These are phyloP conservation scores for Aethes cnicana DNA, from an alignment of 2,888 invertebrate species.

Conservation along the genomic window DNA sequence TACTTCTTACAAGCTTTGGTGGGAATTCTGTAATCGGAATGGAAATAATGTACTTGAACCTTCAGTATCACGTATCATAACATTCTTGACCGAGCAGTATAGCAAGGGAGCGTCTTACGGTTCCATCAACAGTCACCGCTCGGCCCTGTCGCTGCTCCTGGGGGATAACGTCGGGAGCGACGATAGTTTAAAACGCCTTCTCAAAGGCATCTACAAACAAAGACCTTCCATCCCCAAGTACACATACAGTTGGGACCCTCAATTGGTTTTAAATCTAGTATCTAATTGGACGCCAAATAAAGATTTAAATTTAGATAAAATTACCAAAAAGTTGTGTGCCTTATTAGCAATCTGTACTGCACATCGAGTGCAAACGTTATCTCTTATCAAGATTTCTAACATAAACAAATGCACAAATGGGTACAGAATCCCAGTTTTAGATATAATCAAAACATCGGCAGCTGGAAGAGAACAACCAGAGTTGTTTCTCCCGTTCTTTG, in stretches of 20 bases:
- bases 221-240: constrained; percentile 41
- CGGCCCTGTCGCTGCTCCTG: constrained; percentile 39
- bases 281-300: constrained; percentile 36
- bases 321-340: constrained; percentile 37
- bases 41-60: too few species aligned
- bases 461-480: not conserved
- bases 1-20: too few species aligned
- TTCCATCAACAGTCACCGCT: constrained; percentile 38
- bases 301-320: constrained; percentile 28
- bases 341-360: constrained; percentile 37
- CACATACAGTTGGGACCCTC: constrained; percentile 39
- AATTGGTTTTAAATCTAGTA: constrained; percentile 36
- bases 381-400: constrained; percentile 6
- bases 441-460: constrained; percentile 1
- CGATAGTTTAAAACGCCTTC: constrained; percentile 33
- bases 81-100: constrained; percentile 36
- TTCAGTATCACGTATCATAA: not conserved
- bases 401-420: not conserved
- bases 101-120: constrained; percentile 37
- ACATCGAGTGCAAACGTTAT: constrained; percentile 7
- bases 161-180: constrained; percentile 36
- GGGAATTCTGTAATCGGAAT: too few species aligned
- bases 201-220: constrained; percentile 39
- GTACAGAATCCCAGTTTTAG: not conserved
- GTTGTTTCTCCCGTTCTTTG: not conserved